phyloP scores from a whole-genome alignment of 2,888 invertebrate genomes.

The Melinaea marsaeus region DNA sequence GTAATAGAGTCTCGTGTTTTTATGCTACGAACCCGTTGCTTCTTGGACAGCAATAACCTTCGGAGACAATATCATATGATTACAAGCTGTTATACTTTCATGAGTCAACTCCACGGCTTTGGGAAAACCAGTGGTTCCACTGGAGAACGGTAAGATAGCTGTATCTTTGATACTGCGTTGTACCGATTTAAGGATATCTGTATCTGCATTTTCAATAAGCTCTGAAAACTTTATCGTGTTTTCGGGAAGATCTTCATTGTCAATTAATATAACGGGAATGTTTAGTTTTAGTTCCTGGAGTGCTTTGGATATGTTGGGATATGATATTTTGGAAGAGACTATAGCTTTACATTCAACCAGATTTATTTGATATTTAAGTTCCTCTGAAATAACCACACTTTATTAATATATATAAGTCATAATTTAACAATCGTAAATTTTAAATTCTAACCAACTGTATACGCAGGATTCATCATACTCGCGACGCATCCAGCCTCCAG shows the following conservation, averaged over 20 bases:
- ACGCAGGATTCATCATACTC: conserved; percentile 84
- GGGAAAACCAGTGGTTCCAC: conserved; percentile 90
- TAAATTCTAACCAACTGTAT: conserved; percentile 55
- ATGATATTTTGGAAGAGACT: conserved; percentile 78
- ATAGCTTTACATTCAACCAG: conserved; percentile 80
- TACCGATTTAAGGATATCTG: conserved; percentile 66
- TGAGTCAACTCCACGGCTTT: conserved; percentile 86
- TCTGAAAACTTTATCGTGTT: conserved; percentile 81
- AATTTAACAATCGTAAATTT: background rate
- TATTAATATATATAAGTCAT: background rate
- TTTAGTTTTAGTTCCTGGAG: conserved; percentile 61
- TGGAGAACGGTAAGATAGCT: conserved; percentile 87
- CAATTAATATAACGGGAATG: conserved; percentile 74
- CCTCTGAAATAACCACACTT: conserved; percentile 74
- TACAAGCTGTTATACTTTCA: conserved; percentile 73
- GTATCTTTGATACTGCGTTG: conserved; percentile 76
- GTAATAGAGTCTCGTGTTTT: too few species aligned
- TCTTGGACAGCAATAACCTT: conserved; percentile 57
- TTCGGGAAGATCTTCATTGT: conserved; percentile 67
- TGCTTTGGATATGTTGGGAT: conserved; percentile 67
- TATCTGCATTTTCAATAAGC: conserved; percentile 75
- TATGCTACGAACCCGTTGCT: conserved; percentile 52
- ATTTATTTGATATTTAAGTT: conserved; percentile 81
- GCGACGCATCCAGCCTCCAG: conserved; percentile 83
- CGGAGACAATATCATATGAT: conserved; percentile 58